Base-by-base conservation (phyloP, 53 echinoderm and acorn worm genomes). In the Glandiceps talaboti region DNA sequence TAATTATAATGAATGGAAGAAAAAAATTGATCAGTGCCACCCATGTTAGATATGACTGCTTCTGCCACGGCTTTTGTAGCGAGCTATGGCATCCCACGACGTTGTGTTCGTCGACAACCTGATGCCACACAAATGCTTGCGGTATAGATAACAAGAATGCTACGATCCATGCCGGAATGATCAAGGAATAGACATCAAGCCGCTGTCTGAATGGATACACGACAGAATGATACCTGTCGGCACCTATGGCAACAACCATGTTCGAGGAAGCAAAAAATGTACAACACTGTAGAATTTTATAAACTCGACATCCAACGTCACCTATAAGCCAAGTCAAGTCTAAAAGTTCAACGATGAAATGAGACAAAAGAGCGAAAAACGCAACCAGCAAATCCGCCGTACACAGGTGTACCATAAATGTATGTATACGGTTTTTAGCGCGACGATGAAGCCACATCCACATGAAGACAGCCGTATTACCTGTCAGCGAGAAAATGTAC, bases 211-310 rank as follows among this genome's bases (percentile, higher is more conserved):
- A 83, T 26, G 99, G 91, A 82, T 84, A 86, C 76, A 93, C 91
- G 31, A 99, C 91, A 0, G 99, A 92, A 76, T 99, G 94, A 78
- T 88, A 92, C 20, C 99, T 87, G 78, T 99, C 99, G 26, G 93
- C 82, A 14, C 93, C 85, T 74, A 99, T 99, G 0, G 85, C 99
- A 27, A 91, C 99, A 26, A 99, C 89, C 92, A 99, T 99, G 77
- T 91, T 91, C 25, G 89, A 90, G 29, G 93, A 94, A 14, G 99
- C 91, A 84, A 94, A 88, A 0, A 99, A 78, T 12, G 99, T 89
- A 0, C 93, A 32, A 33, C 93, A 89, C 75, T 93, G 88, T 76
- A 89, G 80, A 0, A 99, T 82, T 75, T 84, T 89, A 0, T 88
- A 89, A 27, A 93, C 32, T 1, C 87, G 89, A 75, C 99, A 99